Evolutionary conservation across 2,888 invertebrate species (phyloP), one percentile per base, ranked within the genome.

Genomic region (Megastigmus dorsalis): DNA sequence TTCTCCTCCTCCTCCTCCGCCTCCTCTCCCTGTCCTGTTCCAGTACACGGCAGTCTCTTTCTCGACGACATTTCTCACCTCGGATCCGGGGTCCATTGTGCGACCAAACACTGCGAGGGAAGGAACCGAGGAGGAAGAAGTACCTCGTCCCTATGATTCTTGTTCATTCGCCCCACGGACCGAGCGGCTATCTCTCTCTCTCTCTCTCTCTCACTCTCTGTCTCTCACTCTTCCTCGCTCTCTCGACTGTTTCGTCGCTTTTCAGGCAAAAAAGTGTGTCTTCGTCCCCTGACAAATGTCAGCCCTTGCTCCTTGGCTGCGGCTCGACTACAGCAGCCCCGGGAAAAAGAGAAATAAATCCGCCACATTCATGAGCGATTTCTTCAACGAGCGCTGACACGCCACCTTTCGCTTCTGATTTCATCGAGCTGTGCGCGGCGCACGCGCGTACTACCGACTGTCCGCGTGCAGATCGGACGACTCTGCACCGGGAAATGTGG

Each of bases 1-100:
- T n/a, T n/a, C 15, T 50, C 41, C 28, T 13, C 30, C 20, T 26
- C 62, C 36, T 13, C 33, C 36, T 38, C 20, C 9, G 30, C 57
- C 1, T 9, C 23, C 63, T 10, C 65, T 20, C 36, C 48, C 48
- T n/a, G n/a, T n/a, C n/a, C n/a, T n/a, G n/a, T n/a, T n/a, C n/a
- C 33, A 36, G 13, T 41, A 4, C 5, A n/a, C 5, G 15, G 9
- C 15, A 7, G 26, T 18, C 43, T 26, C 54, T 41, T 55, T 23
- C 68, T 36, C 59, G n/a, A 23, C 48, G 57, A 65, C 73, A 55
- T 69, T 69, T 73, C 69, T 69, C 76, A 73, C 73, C 67, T 73
- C 65, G 18, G 18, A 15, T 5, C 41, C 36, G 48, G n/a, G 30
- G 45, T 54, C 66, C 73, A 73, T 73, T 73, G 73, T 73, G 67